Evolutionary conservation across 2,888 invertebrate species (phyloP), one percentile per base, ranked within the genome.

Genomic region (Ennomos quercinarius): DNA sequence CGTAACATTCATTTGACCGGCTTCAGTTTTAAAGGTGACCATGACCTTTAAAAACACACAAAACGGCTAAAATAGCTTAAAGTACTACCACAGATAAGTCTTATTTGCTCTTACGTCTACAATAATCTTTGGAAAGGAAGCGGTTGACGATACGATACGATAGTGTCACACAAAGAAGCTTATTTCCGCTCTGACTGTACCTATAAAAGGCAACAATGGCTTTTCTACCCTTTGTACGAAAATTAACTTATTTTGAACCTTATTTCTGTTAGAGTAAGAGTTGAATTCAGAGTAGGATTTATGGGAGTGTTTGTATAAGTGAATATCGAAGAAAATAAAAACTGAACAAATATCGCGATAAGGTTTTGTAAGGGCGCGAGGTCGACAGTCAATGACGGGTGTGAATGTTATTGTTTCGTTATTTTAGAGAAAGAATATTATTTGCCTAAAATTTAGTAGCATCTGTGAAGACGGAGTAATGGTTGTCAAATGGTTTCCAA

Each of bases 281-380:
- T 36, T 55, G 12, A 55, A 61, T 44, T 5, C 51, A 43, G 35
- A 55, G 36, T 11, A 8, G 38, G 6, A 42, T 38, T 60, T 55
- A 69, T 34, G 63, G 63, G 57, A 62, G 64, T 72, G 68, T 81
- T 84, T 81, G 84, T 74, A 77, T 83, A 86, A 83, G 82, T 83
- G 81, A 83, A 80, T 84, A 84, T 86, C 84, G 80, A 81, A 86
- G 86, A 86, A 90, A 91, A 91, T 91, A 91, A 91, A 91, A 91
- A 90, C 85, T 87, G 86, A 84, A 86, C 87, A 90, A 91, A 91
- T 89, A 88, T 86, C 81, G 73, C 77, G 90, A 91, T 91, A 91
- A 91, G 85, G 84, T 84, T 87, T 84, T 87, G 88, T 87, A 83
- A 88, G 89, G 90, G 90, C 90, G 90, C 81, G 89, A 89, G 89